Conservation (phyloP, 2,797 vertebrate species). For the Macropus fuliginosus region DNA sequence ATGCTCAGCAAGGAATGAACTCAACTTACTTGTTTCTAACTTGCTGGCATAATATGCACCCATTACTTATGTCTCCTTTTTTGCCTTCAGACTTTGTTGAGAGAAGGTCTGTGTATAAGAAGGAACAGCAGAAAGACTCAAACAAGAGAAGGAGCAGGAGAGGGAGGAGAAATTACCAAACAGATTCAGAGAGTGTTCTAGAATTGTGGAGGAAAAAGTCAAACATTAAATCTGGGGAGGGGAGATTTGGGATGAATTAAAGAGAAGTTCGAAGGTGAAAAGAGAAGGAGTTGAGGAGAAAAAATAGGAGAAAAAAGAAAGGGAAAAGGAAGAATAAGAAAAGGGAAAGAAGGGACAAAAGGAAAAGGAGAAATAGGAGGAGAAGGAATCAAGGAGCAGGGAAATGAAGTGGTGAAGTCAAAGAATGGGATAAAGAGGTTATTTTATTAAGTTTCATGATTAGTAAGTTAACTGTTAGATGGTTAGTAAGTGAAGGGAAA, state of each 20-base stretch:
- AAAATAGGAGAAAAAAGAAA: not conserved
- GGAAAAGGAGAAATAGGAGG: not conserved
- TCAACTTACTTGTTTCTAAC: slow-evolving; percentile 43
- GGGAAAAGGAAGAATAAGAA: not conserved
- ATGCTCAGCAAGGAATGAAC: not conserved
- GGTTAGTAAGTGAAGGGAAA: not conserved
- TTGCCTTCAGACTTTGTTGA: not conserved
- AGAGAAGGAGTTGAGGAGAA: not conserved
- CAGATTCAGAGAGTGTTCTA: not conserved
- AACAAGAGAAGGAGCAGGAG: not conserved
- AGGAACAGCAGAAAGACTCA: too few relatives aligned
- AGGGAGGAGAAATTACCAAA: not conserved
- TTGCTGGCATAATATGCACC: slow-evolving; percentile 15
- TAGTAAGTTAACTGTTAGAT: not conserved
- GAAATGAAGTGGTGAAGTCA: not conserved
- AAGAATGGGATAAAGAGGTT: not conserved
- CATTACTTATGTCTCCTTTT: slow-evolving; percentile 23
- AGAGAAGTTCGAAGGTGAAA: not conserved
- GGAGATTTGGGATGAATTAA: not conserved
- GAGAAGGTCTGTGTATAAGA: not conserved
- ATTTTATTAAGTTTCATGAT: not conserved
- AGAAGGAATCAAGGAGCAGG: not conserved
- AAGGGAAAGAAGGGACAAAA: not conserved
- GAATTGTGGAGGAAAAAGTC: not conserved
- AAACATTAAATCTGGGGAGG: not conserved